Evolutionary conservation across 2,113 vertebrate genomes (phyloP), one percentile per base, ranked within the genome.

Genomic region (Halcyon senegalensis): DNA sequence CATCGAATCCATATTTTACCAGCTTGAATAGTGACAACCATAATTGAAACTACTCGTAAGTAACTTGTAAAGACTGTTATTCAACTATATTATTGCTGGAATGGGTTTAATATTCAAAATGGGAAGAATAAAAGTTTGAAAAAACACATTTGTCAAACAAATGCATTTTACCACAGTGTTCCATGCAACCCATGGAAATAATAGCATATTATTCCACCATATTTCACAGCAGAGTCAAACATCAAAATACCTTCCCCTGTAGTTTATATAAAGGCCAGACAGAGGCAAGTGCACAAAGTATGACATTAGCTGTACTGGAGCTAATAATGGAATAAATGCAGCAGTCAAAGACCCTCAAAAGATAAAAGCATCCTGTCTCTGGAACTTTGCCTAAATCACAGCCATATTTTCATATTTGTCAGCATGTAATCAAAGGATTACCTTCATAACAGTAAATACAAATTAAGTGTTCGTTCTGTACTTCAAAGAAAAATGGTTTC

Each of bases 381-480:
- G 97, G 97, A 98, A 93, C 79, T 75, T 69, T 95, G 97, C 97
- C 98, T 81, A 98, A 98, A 96, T 97, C 95, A 94, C 90, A 97
- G 95, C 81, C 94, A 96, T 97, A 97, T 97, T 97, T 98, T 97
- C 90, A 44, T 96, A 97, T 97, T 87, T 95, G 94, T 97, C 95
- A 93, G 96, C 84, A 96, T 59, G 63, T 67, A 95, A 91, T 91
- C 97, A 97, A 98, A 98, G 98, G 84, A 87, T 77, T 97, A 96
- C 97, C 95, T 97, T 97, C 97, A 97, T 97, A 97, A 98, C 48
- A 97, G 90, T 81, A 97, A 97, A 97, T 96, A 98, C 95, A 98
- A 98, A 97, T 97, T 96, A 97, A 98, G 80, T 97, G 97, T 94
- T 97, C 87, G 27, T 94, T 97, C 90, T 90, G 70, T 92, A 81